Conservation (phyloP, 1,140 invertebrate species). For the Drosophila jambulina region DNA sequence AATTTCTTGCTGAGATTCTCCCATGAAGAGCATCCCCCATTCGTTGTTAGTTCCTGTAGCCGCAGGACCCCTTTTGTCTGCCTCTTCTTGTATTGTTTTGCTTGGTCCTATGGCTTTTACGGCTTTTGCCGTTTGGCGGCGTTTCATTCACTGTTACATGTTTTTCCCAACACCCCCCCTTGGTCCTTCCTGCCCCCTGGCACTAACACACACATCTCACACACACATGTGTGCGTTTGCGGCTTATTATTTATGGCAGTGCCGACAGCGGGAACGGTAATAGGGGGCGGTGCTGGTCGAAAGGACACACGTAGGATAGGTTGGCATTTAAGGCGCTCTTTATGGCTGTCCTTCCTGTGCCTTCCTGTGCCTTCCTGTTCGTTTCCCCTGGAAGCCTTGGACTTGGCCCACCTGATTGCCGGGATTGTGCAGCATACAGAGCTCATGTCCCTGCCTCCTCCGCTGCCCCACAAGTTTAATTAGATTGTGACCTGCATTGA, state of each 20-base stretch:
- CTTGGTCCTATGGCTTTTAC: slow-evolving; percentile 35
- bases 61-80: slow-evolving; percentile 22
- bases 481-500: slow-evolving; percentile 41
- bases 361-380: slow-evolving; percentile 37
- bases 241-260: slow-evolving; percentile 65
- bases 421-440: slow-evolving; percentile 21
- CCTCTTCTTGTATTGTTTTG: slow-evolving; percentile 43
- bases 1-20: neutral
- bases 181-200: neutral
- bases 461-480: slow-evolving; percentile 45
- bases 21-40: neutral
- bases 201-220: slow-evolving; percentile 10
- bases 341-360: slow-evolving; percentile 7
- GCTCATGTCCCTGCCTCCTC: neutral
- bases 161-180: slow-evolving; percentile 15
- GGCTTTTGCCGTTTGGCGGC: slow-evolving; percentile 42
- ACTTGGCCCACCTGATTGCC: slow-evolving; percentile 25
- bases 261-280: slow-evolving; percentile 18
- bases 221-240: slow-evolving; percentile 24
- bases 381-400: slow-evolving; percentile 8
- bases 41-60: neutral
- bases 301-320: slow-evolving; percentile 37
- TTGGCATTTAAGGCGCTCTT: slow-evolving; percentile 51
- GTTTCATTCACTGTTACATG: slow-evolving; percentile 46
- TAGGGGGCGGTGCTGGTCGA: neutral